Percentiles rank a stretch among this genome's conserved stretches.
These are phyloP conservation scores for Engystomops pustulosus DNA, from an alignment of 2,113 vertebrate species.

Conservation along the genomic window DNA sequence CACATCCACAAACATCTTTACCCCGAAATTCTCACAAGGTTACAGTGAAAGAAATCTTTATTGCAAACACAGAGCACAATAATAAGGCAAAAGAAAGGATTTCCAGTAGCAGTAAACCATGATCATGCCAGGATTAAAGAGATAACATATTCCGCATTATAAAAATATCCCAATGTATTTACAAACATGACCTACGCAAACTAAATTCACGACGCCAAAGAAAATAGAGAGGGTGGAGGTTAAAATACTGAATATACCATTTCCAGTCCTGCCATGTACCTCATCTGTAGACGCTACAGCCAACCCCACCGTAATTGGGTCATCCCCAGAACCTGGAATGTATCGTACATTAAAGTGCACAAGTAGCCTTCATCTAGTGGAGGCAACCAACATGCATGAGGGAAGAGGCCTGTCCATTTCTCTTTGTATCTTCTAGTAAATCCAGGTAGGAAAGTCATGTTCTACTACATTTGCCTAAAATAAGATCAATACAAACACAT, in stretches of 20 bases:
- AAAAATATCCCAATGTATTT: constrained; percentile 40
- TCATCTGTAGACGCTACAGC: neutral
- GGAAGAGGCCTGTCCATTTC: neutral
- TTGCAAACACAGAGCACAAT: constrained; percentile 30
- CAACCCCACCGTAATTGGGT: neutral
- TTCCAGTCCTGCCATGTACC: neutral
- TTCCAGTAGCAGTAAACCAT: constrained; percentile 18
- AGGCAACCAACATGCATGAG: neutral
- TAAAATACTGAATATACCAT: constrained; percentile 1
- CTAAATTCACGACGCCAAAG: constrained; percentile 10
- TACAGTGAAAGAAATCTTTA: constrained; percentile 31
- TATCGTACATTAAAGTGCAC: constrained; percentile 31
- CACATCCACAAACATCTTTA: neutral
- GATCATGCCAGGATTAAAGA: constrained; percentile 26
- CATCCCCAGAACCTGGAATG: constrained; percentile 14
- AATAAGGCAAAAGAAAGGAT: constrained; percentile 27
- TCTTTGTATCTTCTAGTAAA: neutral
- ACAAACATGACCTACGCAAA: constrained; percentile 18
- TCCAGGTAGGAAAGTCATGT: neutral
- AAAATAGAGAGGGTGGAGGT: neutral
- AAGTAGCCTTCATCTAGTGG: neutral
- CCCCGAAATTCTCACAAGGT: neutral
- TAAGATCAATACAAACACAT: neutral
- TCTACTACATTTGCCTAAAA: neutral
- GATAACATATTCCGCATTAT: constrained; percentile 32